These are phyloP conservation scores for Elachura formosa DNA, from an alignment of 2,113 vertebrate species.

Conservation along the genomic window DNA sequence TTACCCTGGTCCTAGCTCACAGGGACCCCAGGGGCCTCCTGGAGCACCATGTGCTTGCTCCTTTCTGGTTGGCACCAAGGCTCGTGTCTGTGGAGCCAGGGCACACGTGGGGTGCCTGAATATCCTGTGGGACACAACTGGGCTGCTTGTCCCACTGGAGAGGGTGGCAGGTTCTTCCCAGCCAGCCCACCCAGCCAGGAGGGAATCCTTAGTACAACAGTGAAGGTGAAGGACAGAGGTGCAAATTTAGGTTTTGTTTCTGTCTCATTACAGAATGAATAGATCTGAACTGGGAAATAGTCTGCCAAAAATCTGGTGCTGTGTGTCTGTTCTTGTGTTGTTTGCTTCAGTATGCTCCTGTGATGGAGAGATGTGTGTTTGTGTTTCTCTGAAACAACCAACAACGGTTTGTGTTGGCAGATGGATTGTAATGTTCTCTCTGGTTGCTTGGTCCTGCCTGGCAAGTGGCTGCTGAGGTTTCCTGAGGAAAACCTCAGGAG, in stretches of 20 bases:
- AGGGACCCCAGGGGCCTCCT: background rate
- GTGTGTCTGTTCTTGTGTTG: background rate
- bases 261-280: background rate
- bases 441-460: background rate
- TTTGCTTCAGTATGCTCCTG: background rate
- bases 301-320: background rate
- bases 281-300: background rate
- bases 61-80: background rate
- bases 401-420: background rate
- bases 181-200: background rate
- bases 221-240: background rate
- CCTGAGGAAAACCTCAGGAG: constrained; percentile 10
- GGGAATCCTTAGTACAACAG: background rate
- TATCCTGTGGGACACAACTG: background rate
- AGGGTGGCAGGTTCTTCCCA: background rate
- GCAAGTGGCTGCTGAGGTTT: background rate
- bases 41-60: background rate
- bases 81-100: fast-evolving
- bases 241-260: background rate
- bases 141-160: fast-evolving
- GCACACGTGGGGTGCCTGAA: fast-evolving
- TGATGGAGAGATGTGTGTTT: background rate
- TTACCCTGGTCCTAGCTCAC: background rate
- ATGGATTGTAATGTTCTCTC: background rate
- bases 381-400: background rate